A percentile compares a stretch with the other conserved stretches of the same genome.
phyloP scores from a whole-genome alignment of 2,113 vertebrate genomes.

The Panthera uncia region DNA sequence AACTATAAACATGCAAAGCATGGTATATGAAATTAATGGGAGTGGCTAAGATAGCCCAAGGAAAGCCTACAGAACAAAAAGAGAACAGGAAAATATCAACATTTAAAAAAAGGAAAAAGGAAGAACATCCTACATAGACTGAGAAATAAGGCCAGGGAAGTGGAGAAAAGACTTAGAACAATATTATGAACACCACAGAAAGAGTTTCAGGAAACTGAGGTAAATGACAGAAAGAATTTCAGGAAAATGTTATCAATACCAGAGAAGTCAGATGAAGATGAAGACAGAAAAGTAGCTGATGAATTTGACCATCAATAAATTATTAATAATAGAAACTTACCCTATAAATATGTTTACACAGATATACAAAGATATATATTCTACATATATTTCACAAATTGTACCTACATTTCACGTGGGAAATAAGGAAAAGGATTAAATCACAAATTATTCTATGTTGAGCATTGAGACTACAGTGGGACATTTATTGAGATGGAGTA shows the following conservation, averaged over 20 bases:
- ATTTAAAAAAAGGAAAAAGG: neutral
- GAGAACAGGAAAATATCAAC: neutral
- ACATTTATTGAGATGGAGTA: neutral
- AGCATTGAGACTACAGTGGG: neutral
- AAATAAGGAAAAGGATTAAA: neutral
- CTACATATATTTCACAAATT: too few species aligned
- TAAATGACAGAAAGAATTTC: constrained; percentile 4
- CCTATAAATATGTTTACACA: neutral
- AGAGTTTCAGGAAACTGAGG: neutral
- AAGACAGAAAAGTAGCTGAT: neutral
- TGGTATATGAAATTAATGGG: neutral
- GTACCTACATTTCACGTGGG: neutral
- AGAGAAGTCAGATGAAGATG: neutral
- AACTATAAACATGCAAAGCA: neutral
- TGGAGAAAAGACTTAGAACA: neutral
- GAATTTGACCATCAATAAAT: constrained; percentile 6
- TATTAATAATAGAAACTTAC: neutral
- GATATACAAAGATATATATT: neutral
- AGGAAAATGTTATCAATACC: neutral
- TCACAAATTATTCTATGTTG: constrained; percentile 6
- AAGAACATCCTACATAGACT: neutral
- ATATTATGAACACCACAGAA: neutral
- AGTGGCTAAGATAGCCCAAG: neutral
- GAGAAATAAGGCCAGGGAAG: neutral
- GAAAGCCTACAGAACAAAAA: neutral